A percentile compares a stretch with the other conserved stretches of the same genome.
Evolutionary conservation across 2,797 vertebrate species (phyloP).

Genomic region (Diceros bicornis): DNA sequence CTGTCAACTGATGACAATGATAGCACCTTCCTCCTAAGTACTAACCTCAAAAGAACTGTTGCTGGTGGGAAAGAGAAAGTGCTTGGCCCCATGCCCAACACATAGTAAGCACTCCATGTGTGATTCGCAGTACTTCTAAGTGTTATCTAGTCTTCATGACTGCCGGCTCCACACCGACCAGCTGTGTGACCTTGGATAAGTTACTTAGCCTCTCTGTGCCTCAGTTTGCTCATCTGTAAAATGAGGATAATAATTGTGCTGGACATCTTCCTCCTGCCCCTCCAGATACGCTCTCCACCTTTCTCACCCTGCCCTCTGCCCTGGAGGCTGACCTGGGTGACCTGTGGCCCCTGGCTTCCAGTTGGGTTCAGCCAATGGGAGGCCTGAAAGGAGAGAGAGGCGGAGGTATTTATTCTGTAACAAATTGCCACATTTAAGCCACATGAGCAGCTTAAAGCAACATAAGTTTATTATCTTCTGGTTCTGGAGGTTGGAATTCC

Average conservation of each 20-base stretch:
- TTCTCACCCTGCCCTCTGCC: background rate
- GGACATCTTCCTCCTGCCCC: background rate
- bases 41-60: background rate
- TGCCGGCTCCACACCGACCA: too few species aligned
- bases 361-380: background rate
- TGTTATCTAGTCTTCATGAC: background rate
- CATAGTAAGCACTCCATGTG: background rate
- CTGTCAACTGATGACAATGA: too few species aligned
- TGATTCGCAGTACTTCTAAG: background rate
- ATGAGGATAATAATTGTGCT: background rate
- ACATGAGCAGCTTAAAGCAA: background rate
- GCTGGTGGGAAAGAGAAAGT: background rate
- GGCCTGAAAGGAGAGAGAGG: background rate
- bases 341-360: background rate
- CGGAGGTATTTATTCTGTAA: background rate
- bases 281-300: background rate
- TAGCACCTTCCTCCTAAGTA: background rate
- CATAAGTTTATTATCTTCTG: background rate
- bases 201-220: background rate
- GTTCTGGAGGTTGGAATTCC: background rate
- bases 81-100: background rate
- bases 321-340: background rate
- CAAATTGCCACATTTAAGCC: background rate
- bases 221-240: background rate
- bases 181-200: background rate